Percentiles rank a stretch among this genome's conserved stretches.
Evolutionary conservation across 2,797 vertebrate genomes (phyloP).

Genomic region (Acipenser oxyrinchus): DNA sequence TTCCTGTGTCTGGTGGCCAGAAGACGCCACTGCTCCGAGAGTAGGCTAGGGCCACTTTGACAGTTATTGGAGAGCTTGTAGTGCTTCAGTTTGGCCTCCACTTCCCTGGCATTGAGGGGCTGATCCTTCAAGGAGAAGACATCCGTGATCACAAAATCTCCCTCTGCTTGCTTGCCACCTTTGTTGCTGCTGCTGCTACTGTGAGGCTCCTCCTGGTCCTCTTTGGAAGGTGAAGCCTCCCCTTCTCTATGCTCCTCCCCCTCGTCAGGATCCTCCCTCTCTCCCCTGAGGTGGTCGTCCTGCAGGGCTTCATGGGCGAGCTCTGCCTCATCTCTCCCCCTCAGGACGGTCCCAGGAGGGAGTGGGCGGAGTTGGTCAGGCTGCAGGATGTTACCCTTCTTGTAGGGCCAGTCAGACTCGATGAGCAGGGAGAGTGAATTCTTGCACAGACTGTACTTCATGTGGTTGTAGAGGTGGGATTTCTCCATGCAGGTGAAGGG

Average conservation of each 20-base stretch:
- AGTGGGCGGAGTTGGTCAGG: slow-evolving; percentile 70
- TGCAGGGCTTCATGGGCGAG: slow-evolving; percentile 23
- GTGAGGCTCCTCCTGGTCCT: slow-evolving; percentile 33
- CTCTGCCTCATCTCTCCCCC: slow-evolving; percentile 43
- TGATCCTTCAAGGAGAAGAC: slow-evolving; percentile 76
- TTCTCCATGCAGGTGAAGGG: slow-evolving; percentile 99
- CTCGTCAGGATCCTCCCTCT: background rate
- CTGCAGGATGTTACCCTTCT: slow-evolving; percentile 76
- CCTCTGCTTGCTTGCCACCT: slow-evolving; percentile 51
- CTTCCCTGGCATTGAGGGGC: slow-evolving; percentile 61
- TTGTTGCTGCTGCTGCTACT: slow-evolving; percentile 25
- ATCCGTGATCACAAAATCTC: slow-evolving; percentile 69
- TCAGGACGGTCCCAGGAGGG: slow-evolving; percentile 48
- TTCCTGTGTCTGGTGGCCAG: slow-evolving; percentile 54
- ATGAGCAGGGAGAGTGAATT: slow-evolving; percentile 93
- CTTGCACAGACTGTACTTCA: slow-evolving; percentile 98
- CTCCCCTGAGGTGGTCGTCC: slow-evolving; percentile 31
- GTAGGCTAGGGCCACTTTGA: slow-evolving; percentile 47
- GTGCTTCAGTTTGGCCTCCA: slow-evolving; percentile 66
- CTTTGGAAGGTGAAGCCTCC: slow-evolving; percentile 32
- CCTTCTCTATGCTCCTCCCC: slow-evolving; percentile 21
- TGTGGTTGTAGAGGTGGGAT: slow-evolving; percentile 98
- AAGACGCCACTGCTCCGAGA: slow-evolving; percentile 80
- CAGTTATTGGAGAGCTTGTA: slow-evolving; percentile 69
- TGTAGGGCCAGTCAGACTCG: slow-evolving; percentile 88